Evolutionary conservation across 2,888 invertebrate species (phyloP), one percentile per base, ranked within the genome.

Genomic region (Osedax fenrisi): DNA sequence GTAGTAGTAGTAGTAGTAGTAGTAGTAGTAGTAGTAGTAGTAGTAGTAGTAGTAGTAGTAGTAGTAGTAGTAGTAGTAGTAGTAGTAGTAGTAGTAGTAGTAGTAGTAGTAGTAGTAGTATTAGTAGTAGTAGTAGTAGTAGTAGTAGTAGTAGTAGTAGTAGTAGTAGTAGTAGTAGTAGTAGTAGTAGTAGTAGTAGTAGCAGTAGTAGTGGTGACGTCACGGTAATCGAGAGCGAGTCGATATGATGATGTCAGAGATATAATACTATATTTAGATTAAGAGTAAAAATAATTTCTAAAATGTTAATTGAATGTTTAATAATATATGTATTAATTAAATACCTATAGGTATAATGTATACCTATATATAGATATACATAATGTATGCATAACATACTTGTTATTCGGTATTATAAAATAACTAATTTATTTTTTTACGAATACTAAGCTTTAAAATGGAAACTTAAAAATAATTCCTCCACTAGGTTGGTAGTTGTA

Each of bases 11-110:
- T 72, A 72, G 72, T 72, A 72, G 68, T 69, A 72, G 72, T 72
- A 72, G 72, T 72, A 72, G 72, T 72, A 72, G 72, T 72, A 72
- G 72, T 72, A 72, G 72, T 72, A 72, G 72, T 72, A 72, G 72
- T 72, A 72, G 72, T 72, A 72, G 72, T 72, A 72, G 72, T 72
- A 72, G 72, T 72, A 72, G 69, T 72, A 72, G 72, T 72, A 69
- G 69, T 72, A 72, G 72, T 72, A 70, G 69, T 66, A 66, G 69
- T 72, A 72, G 66, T 72, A 69, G 72, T 72, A 70, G 72, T 72
- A 70, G 72, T 72, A 70, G 72, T 69, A 72, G 72, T 69, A 72
- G 72, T 70, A 72, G 72, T 70, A 69, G 69, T 69, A 72, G 72
- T 70, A 72, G 72, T 72, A 72, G 72, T 24, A 72, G 69, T 26